A percentile compares a stretch with the other conserved stretches of the same genome.
Conservation (phyloP, 2,888 invertebrate species). For the Trissoscelio sp. region DNA sequence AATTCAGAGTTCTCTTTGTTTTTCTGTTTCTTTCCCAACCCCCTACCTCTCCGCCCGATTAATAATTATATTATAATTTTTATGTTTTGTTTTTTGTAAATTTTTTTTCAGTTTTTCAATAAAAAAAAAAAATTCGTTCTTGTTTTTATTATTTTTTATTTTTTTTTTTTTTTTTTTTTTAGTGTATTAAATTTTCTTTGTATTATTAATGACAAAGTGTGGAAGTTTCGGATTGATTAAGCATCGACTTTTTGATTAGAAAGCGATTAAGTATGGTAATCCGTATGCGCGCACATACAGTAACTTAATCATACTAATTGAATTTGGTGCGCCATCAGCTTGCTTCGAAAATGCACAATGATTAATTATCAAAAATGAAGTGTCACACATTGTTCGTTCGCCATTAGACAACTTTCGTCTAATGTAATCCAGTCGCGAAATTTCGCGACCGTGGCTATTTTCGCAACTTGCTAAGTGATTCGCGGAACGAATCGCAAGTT, state of each 20-base stretch:
- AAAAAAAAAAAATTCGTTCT: too few relatives aligned
- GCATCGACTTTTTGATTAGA: slow-evolving; percentile 58
- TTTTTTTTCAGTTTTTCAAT: too few relatives aligned
- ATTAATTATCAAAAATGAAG: slow-evolving; percentile 64
- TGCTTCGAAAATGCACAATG: slow-evolving; percentile 52
- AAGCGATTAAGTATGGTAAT: slow-evolving; percentile 49
- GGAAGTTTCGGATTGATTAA: slow-evolving; percentile 29
- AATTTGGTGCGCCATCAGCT: slow-evolving; percentile 40
- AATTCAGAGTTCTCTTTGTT: too few relatives aligned
- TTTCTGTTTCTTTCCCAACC: too few relatives aligned
- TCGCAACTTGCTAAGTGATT: slow-evolving; percentile 19
- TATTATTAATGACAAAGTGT: slow-evolving; percentile 4
- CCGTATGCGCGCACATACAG: slow-evolving; percentile 16
- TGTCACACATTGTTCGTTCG: slow-evolving; percentile 58
- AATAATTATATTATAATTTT: too few relatives aligned
- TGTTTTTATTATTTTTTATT: too few relatives aligned
- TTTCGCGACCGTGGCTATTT: slow-evolving; percentile 22
- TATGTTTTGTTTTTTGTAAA: too few relatives aligned
- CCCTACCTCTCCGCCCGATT: too few relatives aligned
- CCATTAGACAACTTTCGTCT: slow-evolving; percentile 55
- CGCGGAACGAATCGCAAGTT: background rate
- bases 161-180: slow-evolving; percentile 5
- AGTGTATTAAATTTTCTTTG: too few relatives aligned
- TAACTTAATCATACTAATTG: slow-evolving; percentile 55
- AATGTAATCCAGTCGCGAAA: slow-evolving; percentile 41